Conservation (phyloP, 2,888 invertebrate species). For the Coelinius sp. region DNA sequence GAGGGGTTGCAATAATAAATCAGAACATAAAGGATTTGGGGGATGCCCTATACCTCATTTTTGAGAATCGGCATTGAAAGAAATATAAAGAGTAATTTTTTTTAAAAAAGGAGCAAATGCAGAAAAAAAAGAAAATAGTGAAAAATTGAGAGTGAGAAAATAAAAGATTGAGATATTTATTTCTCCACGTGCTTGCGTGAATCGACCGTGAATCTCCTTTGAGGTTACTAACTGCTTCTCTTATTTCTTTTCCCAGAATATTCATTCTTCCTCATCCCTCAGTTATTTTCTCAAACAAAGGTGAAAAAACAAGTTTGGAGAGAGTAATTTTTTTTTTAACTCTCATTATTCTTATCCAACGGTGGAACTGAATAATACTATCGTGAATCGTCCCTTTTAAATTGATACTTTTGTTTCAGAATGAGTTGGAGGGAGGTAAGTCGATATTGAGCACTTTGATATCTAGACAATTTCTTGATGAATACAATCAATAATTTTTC, state of each 20-base stretch:
- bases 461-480: neutral
- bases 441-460: neutral
- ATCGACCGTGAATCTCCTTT: slow-evolving; percentile 27
- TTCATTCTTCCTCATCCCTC: slow-evolving; percentile 23
- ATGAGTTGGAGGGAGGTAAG: no score
- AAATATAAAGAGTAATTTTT: slow-evolving; percentile 12
- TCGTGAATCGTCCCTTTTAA: slow-evolving; percentile 1
- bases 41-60: no score
- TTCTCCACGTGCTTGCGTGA: slow-evolving; percentile 45
- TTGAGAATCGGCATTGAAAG: slow-evolving; percentile 1
- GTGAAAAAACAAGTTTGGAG: neutral
- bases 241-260: slow-evolving; percentile 8
- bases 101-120: no score
- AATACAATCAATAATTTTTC: no score
- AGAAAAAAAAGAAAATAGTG: neutral
- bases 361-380: neutral
- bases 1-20: slow-evolving; percentile 36
- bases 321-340: neutral
- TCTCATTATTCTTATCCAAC: neutral
- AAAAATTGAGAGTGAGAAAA: slow-evolving; percentile 37
- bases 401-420: neutral
- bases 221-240: neutral
- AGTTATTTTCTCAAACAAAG: slow-evolving; percentile 17
- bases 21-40: slow-evolving; percentile 7
- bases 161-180: slow-evolving; percentile 28